These are phyloP conservation scores for Drosophila mojavensis DNA, from an alignment of 1,140 invertebrate genomes.

Conservation along the genomic window DNA sequence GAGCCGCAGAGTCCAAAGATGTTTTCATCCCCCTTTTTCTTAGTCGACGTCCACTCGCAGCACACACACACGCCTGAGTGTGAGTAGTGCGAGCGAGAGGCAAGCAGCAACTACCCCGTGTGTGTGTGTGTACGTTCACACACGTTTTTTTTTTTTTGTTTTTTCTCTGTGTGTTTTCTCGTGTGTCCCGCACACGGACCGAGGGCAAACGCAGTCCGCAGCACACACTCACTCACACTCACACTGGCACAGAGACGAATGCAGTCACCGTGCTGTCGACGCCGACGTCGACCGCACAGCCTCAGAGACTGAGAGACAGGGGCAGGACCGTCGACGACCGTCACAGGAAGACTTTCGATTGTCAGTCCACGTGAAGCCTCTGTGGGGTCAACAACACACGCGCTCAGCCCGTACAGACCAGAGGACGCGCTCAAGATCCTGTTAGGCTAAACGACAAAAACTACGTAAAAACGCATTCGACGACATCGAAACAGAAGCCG, in stretches of 20 bases:
- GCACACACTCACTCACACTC: not conserved
- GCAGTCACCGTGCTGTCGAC: conserved; percentile 37
- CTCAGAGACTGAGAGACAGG: conserved; percentile 26
- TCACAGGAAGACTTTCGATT: conserved; percentile 77
- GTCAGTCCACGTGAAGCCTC: conserved; percentile 84
- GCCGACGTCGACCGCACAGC: conserved; percentile 60
- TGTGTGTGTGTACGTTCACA: conserved; percentile 48
- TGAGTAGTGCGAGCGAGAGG: conserved; percentile 30
- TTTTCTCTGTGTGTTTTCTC: conserved; percentile 12
- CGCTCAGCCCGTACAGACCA: conserved; percentile 55
- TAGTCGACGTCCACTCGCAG: conserved; percentile 69
- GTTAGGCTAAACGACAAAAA: conserved; percentile 45
- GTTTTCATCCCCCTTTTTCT: conserved; percentile 75
- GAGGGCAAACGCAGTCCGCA: conserved; percentile 35
- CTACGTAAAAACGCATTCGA: conserved; percentile 3
- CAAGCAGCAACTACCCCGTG: conserved; percentile 59
- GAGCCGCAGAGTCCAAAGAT: conserved; percentile 46
- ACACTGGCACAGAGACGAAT: not conserved
- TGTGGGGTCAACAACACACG: conserved; percentile 84
- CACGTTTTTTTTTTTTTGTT: conserved; percentile 54
- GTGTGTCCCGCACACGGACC: conserved; percentile 44
- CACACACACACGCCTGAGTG: conserved; percentile 21
- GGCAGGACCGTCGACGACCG: conserved; percentile 59
- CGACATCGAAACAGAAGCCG: not conserved
- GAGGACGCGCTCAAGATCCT: conserved; percentile 51